Conservation (phyloP, 2,888 invertebrate species). For the Drosophila borealis region DNA sequence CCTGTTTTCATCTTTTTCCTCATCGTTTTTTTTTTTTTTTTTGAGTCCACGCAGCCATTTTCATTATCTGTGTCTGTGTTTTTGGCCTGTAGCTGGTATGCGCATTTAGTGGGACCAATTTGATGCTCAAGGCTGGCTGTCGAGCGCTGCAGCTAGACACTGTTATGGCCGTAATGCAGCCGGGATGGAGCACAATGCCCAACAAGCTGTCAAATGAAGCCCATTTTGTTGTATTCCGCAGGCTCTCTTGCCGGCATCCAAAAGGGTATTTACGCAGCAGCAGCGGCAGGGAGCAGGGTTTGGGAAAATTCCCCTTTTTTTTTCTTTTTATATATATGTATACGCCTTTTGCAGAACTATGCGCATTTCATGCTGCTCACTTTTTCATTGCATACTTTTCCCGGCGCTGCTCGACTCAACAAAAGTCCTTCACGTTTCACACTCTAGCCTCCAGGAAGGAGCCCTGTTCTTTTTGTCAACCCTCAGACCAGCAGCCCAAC, state of each 20-base stretch:
- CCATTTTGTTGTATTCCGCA: constrained; percentile 64
- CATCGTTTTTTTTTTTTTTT: constrained; percentile 5
- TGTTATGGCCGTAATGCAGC: constrained; percentile 30
- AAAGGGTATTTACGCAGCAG: constrained; percentile 9
- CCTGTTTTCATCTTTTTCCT: constrained; percentile 2
- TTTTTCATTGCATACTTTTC: constrained; percentile 61
- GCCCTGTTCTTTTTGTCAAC: constrained; percentile 22
- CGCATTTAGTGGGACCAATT: constrained; percentile 66
- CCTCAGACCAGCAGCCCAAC: background rate
- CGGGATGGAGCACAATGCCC: constrained; percentile 63
- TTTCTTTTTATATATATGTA: constrained; percentile 11
- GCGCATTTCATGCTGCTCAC: constrained; percentile 64
- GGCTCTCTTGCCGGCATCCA: constrained; percentile 8
- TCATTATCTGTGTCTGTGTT: constrained; percentile 62
- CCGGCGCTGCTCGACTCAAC: constrained; percentile 47
- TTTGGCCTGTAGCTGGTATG: constrained; percentile 41
- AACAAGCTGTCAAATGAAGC: constrained; percentile 79
- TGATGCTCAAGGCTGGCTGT: constrained; percentile 50
- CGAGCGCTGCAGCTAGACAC: constrained; percentile 25
- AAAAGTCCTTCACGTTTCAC: constrained; percentile 67
- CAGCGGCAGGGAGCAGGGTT: background rate
- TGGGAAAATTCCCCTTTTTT: constrained; percentile 28
- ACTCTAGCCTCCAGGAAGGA: constrained; percentile 39
- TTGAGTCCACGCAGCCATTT: constrained; percentile 46
- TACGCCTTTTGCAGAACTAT: constrained; percentile 61